Percentiles rank a stretch among this genome's conserved stretches.
phyloP scores from a whole-genome alignment of 2,888 invertebrate species.

The Drosophila nr. perissopoda region DNA sequence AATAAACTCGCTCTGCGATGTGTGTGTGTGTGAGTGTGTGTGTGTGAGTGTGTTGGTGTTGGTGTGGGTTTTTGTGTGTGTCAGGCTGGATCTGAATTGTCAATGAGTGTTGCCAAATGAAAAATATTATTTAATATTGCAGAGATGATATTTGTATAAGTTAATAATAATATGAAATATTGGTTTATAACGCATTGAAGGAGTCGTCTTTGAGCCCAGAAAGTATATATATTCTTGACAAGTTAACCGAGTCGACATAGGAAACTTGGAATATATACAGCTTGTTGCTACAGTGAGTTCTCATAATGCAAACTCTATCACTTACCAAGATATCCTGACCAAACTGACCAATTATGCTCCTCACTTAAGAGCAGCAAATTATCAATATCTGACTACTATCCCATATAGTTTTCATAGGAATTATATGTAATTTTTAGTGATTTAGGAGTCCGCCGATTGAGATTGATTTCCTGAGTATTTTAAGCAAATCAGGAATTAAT shows the following conservation, averaged over 20 bases:
- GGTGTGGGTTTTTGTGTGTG: not conserved
- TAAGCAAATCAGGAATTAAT: not conserved
- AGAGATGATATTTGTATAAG: not conserved
- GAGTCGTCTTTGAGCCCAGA: not conserved
- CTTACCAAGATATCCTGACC: not conserved
- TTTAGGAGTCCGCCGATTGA: too few species aligned
- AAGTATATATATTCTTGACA: not conserved
- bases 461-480: not conserved
- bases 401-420: not conserved
- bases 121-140: not conserved
- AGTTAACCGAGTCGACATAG: too few species aligned
- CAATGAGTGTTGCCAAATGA: not conserved
- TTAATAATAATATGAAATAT: not conserved
- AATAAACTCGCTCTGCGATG: constrained; percentile 23
- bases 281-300: not conserved
- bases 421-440: too few species aligned
- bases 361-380: not conserved
- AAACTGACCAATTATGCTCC: not conserved
- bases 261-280: not conserved
- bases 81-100: constrained; percentile 1
- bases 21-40: not conserved
- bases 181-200: not conserved
- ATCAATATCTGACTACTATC: not conserved
- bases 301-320: not conserved
- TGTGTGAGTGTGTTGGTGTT: not conserved